These are phyloP conservation scores for Aphelenchoides besseyi DNA, from an alignment of 1,140 invertebrate genomes.

Conservation along the genomic window DNA sequence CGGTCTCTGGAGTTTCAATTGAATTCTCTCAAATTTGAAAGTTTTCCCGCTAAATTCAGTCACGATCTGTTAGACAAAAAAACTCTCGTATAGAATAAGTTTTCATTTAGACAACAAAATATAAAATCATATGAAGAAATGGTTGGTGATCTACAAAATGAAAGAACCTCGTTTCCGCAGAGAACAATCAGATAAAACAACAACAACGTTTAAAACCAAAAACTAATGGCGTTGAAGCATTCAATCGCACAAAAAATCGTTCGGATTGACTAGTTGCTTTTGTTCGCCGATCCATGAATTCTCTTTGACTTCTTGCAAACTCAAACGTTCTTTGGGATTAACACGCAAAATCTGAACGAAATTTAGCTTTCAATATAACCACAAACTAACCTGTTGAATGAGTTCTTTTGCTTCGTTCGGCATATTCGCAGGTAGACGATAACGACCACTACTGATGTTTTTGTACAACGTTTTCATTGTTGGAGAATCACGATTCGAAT, in stretches of 20 bases:
- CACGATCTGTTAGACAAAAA: too few species aligned
- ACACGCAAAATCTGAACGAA: constrained; percentile 3
- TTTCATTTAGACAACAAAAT: background rate
- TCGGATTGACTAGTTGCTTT: background rate
- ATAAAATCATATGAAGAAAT: background rate
- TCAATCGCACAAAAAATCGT: background rate
- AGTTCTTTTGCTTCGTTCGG: background rate
- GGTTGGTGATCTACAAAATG: background rate
- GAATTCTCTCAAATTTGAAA: too few species aligned
- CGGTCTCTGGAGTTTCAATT: too few species aligned
- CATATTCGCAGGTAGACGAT: background rate
- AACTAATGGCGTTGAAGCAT: background rate
- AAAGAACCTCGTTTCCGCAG: too few species aligned
- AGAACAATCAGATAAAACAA: too few species aligned
- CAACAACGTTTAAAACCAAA: too few species aligned
- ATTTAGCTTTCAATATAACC: too few species aligned
- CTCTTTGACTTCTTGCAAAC: constrained; percentile 10
- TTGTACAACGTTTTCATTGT: background rate
- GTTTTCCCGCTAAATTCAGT: too few species aligned
- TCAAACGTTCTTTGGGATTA: constrained; percentile 4
- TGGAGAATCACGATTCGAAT: constrained; percentile 66
- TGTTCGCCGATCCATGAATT: constrained; percentile 15
- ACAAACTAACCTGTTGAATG: constrained; percentile 1
- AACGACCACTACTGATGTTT: background rate
- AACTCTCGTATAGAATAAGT: background rate